Conservation (phyloP, 2,113 vertebrate species). For the Anthoscopus minutus region DNA sequence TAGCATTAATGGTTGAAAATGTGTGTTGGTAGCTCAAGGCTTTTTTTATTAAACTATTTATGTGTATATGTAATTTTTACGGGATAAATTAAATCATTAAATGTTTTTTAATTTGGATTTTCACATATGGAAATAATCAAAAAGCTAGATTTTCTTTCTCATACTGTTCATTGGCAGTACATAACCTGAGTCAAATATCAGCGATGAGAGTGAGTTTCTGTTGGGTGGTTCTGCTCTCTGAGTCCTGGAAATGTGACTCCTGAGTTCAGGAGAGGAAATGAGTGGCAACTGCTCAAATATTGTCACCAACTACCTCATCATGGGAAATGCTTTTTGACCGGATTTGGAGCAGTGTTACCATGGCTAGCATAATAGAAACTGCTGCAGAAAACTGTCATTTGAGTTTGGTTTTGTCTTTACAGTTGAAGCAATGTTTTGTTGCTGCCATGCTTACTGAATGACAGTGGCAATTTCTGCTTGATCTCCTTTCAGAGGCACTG, state of each 20-base stretch:
- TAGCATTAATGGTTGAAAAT: neutral
- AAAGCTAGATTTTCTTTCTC: neutral
- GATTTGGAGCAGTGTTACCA: neutral
- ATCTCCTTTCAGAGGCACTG: neutral
- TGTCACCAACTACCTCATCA: neutral
- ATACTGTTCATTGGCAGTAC: neutral
- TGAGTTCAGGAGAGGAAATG: neutral
- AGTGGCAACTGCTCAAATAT: slow-evolving; percentile 27
- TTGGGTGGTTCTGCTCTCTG: neutral
- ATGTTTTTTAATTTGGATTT: neutral
- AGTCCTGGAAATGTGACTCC: neutral
- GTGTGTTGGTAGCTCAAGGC: neutral
- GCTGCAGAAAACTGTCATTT: neutral
- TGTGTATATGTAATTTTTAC: neutral
- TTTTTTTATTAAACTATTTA: neutral
- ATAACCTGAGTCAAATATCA: neutral
- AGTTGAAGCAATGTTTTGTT: neutral
- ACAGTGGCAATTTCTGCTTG: neutral
- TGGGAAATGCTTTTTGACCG: neutral
- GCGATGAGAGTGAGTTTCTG: neutral
- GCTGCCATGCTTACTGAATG: accelerated
- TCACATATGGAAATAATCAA: neutral
- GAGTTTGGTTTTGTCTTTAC: too few relatives aligned
- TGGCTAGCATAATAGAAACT: neutral
- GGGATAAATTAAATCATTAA: neutral